Conservation (phyloP, 2,113 vertebrate genomes). For the Rhadina sibilatrix region DNA sequence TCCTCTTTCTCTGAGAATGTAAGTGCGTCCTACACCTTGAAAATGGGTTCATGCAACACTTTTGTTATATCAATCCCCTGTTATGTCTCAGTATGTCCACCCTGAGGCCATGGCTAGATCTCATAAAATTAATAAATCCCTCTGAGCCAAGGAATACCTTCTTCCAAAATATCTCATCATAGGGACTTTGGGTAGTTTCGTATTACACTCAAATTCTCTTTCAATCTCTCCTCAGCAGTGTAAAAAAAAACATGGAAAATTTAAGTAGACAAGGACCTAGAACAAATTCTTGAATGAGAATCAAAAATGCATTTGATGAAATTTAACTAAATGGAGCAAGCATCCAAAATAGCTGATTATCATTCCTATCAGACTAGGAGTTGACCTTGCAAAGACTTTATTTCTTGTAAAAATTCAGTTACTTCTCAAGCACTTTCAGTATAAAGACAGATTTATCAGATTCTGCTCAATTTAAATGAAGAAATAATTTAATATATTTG, state of each 20-base stretch:
- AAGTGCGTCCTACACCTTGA: not conserved
- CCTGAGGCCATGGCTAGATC: not conserved
- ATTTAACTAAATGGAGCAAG: not conserved
- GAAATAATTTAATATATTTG: not conserved
- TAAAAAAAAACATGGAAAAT: fast-evolving
- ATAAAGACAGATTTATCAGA: not conserved
- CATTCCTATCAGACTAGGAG: not conserved
- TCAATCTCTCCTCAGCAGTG: not conserved
- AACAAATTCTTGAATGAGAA: not conserved
- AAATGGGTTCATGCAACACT: not conserved
- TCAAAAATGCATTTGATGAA: not conserved
- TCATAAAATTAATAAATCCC: fast-evolving
- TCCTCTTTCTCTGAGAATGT: not conserved
- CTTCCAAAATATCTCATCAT: not conserved
- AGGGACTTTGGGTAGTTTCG: not conserved
- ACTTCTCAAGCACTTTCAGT: not conserved
- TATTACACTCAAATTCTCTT: not conserved
- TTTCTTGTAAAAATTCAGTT: not conserved
- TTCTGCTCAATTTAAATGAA: not conserved
- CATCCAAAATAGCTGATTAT: not conserved
- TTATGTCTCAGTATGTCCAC: not conserved
- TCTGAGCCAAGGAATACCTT: not conserved
- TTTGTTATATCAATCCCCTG: not conserved
- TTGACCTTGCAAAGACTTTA: not conserved
- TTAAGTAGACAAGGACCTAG: not conserved